phyloP scores from a whole-genome alignment of 2,113 vertebrate species.

The Arothron firmamentum region DNA sequence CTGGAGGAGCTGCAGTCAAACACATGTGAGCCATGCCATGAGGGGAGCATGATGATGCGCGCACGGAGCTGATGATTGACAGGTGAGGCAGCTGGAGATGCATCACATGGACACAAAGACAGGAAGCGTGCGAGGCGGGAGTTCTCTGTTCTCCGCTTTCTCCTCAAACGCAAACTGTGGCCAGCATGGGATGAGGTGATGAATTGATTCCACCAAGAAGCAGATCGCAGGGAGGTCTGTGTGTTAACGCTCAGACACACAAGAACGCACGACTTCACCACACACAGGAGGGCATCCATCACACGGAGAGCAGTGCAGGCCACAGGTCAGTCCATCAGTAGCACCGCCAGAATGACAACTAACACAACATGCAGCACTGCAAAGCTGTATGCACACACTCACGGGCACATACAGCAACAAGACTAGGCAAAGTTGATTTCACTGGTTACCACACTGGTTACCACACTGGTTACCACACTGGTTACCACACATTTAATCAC shows the following conservation, averaged over 20 bases:
- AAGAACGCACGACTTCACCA: constrained; percentile 13
- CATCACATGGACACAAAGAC: constrained; percentile 13
- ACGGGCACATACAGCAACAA: constrained; percentile 16
- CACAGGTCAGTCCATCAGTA: constrained; percentile 8
- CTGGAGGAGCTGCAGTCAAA: background rate
- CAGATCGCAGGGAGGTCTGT: constrained; percentile 2
- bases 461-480: constrained; percentile 3
- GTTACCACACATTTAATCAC: background rate
- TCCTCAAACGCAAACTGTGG: constrained; percentile 1
- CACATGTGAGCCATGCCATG: constrained; percentile 29
- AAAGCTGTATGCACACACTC: constrained; percentile 7
- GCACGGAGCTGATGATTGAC: constrained; percentile 10
- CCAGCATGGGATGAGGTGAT: constrained; percentile 1
- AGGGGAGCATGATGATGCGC: constrained; percentile 1
- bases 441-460: background rate
- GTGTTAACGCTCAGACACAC: constrained; percentile 12
- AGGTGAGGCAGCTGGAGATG: background rate
- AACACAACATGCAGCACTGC: constrained; percentile 32
- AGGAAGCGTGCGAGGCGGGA: background rate
- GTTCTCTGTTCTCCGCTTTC: background rate
- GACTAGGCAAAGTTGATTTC: constrained; percentile 5
- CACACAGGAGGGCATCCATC: background rate
- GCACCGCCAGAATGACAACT: constrained; percentile 7
- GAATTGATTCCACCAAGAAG: constrained; percentile 8
- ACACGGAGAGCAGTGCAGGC: constrained; percentile 12